A percentile compares a stretch with the other conserved stretches of the same genome.
These are phyloP conservation scores for Grantiella picta DNA, from an alignment of 2,113 vertebrate species.

Conservation along the genomic window DNA sequence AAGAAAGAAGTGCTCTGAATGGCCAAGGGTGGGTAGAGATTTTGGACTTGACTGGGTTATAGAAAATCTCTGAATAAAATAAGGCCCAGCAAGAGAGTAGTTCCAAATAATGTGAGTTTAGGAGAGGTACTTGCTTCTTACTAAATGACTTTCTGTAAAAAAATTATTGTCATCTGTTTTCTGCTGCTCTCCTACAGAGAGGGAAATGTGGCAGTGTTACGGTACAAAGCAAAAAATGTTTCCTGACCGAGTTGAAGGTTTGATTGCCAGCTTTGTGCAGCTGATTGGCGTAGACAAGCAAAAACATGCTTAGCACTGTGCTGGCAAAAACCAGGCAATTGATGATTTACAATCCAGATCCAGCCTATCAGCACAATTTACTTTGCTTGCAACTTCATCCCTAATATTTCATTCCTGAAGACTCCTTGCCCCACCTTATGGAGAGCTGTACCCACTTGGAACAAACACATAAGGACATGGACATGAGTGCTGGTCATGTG, in stretches of 20 bases:
- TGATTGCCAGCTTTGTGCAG: background rate
- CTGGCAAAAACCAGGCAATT: background rate
- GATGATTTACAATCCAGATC: background rate
- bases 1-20: background rate
- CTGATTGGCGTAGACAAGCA: background rate
- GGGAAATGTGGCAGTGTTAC: background rate
- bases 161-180: conserved; percentile 8
- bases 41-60: background rate
- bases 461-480: background rate
- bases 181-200: background rate
- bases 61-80: background rate
- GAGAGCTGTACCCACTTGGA: background rate
- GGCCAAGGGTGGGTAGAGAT: background rate
- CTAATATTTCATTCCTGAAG: background rate
- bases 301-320: background rate
- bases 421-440: background rate
- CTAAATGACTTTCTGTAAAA: background rate
- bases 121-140: background rate
- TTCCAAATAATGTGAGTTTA: background rate
- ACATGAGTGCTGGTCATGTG: background rate
- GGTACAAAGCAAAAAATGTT: background rate
- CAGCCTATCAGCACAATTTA: background rate
- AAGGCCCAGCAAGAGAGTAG: background rate
- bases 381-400: background rate
- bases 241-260: background rate